Conservation (phyloP, 2,797 vertebrate species). For the Meriones psammophilus region DNA sequence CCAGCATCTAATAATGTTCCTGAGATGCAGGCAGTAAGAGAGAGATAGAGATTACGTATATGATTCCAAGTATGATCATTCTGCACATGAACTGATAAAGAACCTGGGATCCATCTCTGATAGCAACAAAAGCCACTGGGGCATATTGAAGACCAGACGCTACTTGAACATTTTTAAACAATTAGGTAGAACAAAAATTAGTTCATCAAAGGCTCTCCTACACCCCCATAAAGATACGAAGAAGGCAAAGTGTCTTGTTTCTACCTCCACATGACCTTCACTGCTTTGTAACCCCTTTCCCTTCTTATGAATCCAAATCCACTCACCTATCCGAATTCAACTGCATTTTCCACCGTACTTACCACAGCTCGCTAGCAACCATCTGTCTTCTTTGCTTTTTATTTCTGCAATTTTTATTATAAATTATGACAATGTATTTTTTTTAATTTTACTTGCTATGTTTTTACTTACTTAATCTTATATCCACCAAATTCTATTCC, state of each 20-base stretch:
- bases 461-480: too few species aligned
- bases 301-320: background rate
- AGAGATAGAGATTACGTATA: background rate
- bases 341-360: too few species aligned
- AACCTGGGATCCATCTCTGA: background rate
- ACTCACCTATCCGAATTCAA: too few species aligned
- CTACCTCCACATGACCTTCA: background rate
- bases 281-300: background rate
- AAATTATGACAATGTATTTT: too few species aligned
- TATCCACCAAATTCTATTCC: too few species aligned
- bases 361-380: too few species aligned
- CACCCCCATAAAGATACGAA: background rate
- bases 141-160: background rate
- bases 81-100: background rate
- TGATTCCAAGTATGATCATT: background rate
- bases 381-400: too few species aligned
- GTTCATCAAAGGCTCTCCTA: background rate
- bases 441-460: too few species aligned
- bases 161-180: background rate
- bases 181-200: background rate
- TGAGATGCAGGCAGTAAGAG: background rate
- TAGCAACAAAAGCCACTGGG: background rate
- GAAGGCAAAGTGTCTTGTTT: background rate
- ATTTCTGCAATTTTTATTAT: too few species aligned
- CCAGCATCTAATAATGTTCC: background rate